Evolutionary conservation across 2,113 vertebrate genomes (phyloP).

Genomic region (Tringa solitaria): DNA sequence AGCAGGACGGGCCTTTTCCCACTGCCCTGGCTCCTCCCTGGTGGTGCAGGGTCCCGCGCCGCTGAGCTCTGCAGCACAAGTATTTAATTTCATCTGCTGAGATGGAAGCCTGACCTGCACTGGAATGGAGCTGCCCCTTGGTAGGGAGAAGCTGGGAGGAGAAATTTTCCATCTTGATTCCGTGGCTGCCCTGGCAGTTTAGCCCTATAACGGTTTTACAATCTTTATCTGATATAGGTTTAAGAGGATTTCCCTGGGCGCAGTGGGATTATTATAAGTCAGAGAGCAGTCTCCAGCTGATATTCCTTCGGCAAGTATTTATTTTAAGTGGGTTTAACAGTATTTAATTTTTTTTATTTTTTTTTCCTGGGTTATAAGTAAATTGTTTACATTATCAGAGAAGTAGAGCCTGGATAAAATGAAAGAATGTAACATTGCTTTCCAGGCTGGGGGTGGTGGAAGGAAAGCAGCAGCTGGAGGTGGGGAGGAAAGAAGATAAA

Average conservation of each 20-base stretch:
- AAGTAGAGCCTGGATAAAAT: conserved; percentile 11
- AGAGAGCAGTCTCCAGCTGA: conserved; percentile 59
- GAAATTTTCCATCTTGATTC: conserved; percentile 29
- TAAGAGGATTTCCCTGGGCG: conserved; percentile 67
- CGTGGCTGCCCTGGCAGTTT: conserved; percentile 27
- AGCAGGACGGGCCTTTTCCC: not conserved
- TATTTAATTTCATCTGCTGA: not conserved
- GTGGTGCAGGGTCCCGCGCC: not conserved
- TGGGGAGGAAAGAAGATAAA: conserved; percentile 6
- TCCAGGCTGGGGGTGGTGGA: not conserved
- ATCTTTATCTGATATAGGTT: conserved; percentile 65
- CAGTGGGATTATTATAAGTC: conserved; percentile 66
- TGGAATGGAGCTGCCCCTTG: not conserved
- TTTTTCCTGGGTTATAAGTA: not conserved
- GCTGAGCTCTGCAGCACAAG: not conserved
- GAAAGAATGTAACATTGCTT: not conserved
- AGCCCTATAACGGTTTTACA: conserved; percentile 68
- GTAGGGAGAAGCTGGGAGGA: not conserved
- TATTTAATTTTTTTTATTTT: conserved; percentile 57
- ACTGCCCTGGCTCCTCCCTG: not conserved
- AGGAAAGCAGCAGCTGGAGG: conserved; percentile 40
- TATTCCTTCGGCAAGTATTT: conserved; percentile 60
- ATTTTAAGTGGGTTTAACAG: conserved; percentile 65
- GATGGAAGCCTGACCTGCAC: not conserved
- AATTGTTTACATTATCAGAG: conserved; percentile 37